Evolutionary conservation across 2,113 vertebrate genomes (phyloP).

Genomic region (Lagopus muta): DNA sequence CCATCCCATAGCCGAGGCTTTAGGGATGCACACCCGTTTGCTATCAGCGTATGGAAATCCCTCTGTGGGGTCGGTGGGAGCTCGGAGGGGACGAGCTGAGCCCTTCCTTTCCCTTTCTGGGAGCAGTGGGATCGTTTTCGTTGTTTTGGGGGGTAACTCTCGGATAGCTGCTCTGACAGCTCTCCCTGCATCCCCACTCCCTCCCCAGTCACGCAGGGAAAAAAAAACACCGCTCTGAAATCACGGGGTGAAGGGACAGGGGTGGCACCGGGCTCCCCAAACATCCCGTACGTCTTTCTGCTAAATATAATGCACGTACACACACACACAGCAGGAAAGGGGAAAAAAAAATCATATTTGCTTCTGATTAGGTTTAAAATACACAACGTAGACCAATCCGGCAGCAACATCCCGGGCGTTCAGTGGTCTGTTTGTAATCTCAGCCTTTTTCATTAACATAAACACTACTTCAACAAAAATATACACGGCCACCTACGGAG

Average conservation of each 20-base stretch:
- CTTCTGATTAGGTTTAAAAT: constrained; percentile 73
- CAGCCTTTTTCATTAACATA: constrained; percentile 91
- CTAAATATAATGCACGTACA: constrained; percentile 31
- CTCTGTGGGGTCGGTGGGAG: accelerated
- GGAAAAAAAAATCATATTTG: constrained; percentile 48
- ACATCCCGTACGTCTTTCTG: background rate
- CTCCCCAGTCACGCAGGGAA: accelerated
- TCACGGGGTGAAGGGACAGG: accelerated
- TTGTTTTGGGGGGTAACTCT: background rate
- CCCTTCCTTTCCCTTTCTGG: accelerated
- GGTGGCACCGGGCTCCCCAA: background rate
- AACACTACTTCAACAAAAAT: constrained; percentile 95
- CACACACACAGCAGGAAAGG: background rate
- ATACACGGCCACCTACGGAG: constrained; percentile 95
- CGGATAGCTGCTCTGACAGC: background rate
- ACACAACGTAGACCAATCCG: constrained; percentile 65
- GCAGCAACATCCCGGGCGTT: constrained; percentile 75
- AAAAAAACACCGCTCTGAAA: background rate
- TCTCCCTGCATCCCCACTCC: background rate
- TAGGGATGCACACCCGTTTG: accelerated
- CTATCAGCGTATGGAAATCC: accelerated
- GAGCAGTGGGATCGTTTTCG: background rate
- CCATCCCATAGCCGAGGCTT: background rate
- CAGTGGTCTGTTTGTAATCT: constrained; percentile 92
- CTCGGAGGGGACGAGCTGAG: accelerated